Base-by-base conservation (phyloP, 1,140 invertebrate genomes). In the Propsilocerus akamusi region DNA sequence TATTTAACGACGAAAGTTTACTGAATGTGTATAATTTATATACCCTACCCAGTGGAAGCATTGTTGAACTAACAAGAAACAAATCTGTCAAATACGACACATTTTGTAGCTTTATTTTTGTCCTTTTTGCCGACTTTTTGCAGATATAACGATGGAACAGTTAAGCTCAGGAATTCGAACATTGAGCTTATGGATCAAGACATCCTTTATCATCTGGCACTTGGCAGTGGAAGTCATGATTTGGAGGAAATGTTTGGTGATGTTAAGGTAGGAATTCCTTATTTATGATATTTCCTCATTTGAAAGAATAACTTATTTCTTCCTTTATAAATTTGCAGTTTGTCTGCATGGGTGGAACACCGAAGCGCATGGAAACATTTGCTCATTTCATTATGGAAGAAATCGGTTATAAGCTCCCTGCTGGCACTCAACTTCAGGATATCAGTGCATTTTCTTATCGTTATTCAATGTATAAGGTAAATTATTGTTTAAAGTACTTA, bases 391-490 rank as follows among this genome's bases (percentile, higher is more conserved):
- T 97, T 53, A 86, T 92, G 83, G 73, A 84, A 54, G 84, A 94
- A 71, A 84, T 94, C 53, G 85, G 84, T 4, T 82, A 91, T 64
- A 86, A 88, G 65, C 68, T 94, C 54, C 89, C 89, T 0, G 80
- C 86, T 34, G 90, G 90, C 30, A 87, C 86, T 4, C 81, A 80
- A 46, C 69, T 94, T 23, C 74, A 80, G 54, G 91, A 97, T 65
- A 91, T 97, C 53, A 91, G 86, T 56, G 82, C 82, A 59, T 86
- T 83, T 61, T 93, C 90, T 8, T 92, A 96, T 64, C 74, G 94
- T 56, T 99, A 96, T 68, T 86, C 85, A 17, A 91, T 98, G 83
- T 99, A 86, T 68, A 98, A 98, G 82, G 87, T 96, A 24, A 89
- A 90, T n/a, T 86, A 88, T 0, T 86, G 95, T 23, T 72, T 95